phyloP scores from a whole-genome alignment of 2,113 vertebrate genomes.

The Misgurnus mizolepis region DNA sequence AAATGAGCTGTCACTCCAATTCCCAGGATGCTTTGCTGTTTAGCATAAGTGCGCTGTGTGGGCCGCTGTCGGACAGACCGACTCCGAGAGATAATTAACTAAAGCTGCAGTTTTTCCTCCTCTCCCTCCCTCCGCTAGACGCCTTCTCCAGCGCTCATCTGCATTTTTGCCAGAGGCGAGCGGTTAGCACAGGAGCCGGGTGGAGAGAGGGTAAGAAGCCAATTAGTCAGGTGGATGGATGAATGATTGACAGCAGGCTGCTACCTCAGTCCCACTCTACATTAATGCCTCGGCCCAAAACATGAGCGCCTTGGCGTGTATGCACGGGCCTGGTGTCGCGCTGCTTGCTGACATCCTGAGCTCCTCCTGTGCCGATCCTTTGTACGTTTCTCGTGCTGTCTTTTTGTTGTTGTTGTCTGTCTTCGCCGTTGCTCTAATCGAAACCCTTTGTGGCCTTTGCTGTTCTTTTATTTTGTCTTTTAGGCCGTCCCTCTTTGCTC shows the following conservation, averaged over 20 bases:
- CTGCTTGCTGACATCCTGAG: not conserved
- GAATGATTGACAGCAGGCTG: slow-evolving; percentile 99
- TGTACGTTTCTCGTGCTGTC: not conserved
- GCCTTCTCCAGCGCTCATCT: slow-evolving; percentile 91
- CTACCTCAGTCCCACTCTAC: slow-evolving; percentile 83
- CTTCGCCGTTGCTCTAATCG: not conserved
- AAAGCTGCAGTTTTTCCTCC: slow-evolving; percentile 88
- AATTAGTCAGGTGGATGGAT: slow-evolving; percentile 99
- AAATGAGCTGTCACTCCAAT: slow-evolving; percentile 99
- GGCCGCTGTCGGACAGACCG: slow-evolving; percentile 83
- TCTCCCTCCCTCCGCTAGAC: slow-evolving; percentile 71
- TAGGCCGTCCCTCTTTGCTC: slow-evolving; percentile 52
- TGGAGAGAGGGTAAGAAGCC: slow-evolving; percentile 99
- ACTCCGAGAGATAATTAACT: slow-evolving; percentile 99
- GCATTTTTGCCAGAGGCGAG: slow-evolving; percentile 99
- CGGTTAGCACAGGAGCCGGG: slow-evolving; percentile 99
- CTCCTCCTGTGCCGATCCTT: not conserved
- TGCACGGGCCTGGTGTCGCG: not conserved
- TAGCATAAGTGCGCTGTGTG: slow-evolving; percentile 95
- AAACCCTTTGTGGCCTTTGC: slow-evolving; percentile 28
- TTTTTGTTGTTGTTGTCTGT: not conserved
- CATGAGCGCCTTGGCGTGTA: not conserved
- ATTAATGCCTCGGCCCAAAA: slow-evolving; percentile 71
- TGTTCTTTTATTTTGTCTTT: slow-evolving; percentile 3
- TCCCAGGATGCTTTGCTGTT: slow-evolving; percentile 99